phyloP scores from a whole-genome alignment of 2,113 vertebrate genomes.

The Plotosus lineatus region DNA sequence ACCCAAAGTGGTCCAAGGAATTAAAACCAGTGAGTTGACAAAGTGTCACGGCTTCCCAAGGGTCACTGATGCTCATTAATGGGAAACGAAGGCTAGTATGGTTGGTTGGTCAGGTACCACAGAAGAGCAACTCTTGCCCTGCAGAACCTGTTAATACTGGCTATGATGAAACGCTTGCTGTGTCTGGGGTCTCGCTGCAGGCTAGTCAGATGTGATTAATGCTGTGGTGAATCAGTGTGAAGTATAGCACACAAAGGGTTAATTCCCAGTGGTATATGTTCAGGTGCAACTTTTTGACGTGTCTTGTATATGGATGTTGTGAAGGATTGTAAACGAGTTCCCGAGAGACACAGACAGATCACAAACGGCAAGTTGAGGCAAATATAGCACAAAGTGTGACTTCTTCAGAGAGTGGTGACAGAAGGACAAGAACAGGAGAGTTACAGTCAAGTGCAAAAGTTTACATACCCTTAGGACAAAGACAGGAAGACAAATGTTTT shows the following conservation, averaged over 20 bases:
- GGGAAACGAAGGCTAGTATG: too few species aligned
- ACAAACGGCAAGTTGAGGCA: neutral
- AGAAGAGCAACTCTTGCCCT: too few species aligned
- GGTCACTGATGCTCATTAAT: too few species aligned
- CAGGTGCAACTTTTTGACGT: neutral
- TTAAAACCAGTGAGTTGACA: too few species aligned
- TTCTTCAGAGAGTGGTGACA: slow-evolving; percentile 9
- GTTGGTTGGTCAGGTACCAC: too few species aligned
- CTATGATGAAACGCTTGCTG: too few species aligned
- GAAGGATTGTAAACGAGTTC: slow-evolving; percentile 4
- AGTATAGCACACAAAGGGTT: neutral
- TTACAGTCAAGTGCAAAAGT: neutral
- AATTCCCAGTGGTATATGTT: neutral
- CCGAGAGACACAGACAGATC: slow-evolving; percentile 11
- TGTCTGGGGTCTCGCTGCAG: too few species aligned
- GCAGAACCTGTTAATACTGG: too few species aligned
- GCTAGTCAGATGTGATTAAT: too few species aligned
- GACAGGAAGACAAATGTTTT: neutral
- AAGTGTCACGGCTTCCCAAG: too few species aligned
- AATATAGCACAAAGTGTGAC: neutral
- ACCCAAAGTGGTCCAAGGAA: too few species aligned
- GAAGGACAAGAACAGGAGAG: neutral
- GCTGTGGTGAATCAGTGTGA: too few species aligned
- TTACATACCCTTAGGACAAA: slow-evolving; percentile 8
- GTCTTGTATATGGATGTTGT: neutral